Conservation (phyloP, 2,113 vertebrate species). For the Benthochromis sp. region DNA sequence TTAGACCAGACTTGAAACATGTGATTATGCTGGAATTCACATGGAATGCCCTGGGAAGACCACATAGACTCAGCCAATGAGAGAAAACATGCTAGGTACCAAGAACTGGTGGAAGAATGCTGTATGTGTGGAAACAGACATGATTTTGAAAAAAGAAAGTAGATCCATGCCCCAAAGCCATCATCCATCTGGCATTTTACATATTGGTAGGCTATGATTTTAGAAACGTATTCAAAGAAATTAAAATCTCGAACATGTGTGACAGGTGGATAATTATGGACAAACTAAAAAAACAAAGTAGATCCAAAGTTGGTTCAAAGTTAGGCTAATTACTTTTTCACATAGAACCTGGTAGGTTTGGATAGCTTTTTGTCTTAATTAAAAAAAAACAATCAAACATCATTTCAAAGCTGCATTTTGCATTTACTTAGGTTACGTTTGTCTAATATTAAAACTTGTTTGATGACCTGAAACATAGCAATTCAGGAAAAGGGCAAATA, state of each 20-base stretch:
- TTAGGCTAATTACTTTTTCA: not conserved
- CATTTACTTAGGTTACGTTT: not conserved
- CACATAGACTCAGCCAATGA: not conserved
- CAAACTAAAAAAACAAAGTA: not conserved
- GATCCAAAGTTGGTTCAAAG: not conserved
- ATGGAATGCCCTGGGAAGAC: not conserved
- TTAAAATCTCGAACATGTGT: not conserved
- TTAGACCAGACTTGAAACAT: not conserved
- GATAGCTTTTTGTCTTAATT: not conserved
- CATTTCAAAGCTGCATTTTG: not conserved
- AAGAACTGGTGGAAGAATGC: not conserved
- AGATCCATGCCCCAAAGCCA: not conserved
- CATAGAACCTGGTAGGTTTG: not conserved
- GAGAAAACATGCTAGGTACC: not conserved
- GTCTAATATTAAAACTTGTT: not conserved
- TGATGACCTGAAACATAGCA: not conserved
- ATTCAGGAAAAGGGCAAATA: not conserved
- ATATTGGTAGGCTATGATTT: not conserved
- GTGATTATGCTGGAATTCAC: not conserved
- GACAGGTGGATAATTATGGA: not conserved
- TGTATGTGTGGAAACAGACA: not conserved
- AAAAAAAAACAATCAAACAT: not conserved
- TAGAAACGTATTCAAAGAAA: not conserved
- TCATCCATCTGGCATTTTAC: not conserved
- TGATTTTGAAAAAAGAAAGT: not conserved